Evolutionary conservation across 2,797 vertebrate genomes (phyloP).

Genomic region (Prunella strophiata): DNA sequence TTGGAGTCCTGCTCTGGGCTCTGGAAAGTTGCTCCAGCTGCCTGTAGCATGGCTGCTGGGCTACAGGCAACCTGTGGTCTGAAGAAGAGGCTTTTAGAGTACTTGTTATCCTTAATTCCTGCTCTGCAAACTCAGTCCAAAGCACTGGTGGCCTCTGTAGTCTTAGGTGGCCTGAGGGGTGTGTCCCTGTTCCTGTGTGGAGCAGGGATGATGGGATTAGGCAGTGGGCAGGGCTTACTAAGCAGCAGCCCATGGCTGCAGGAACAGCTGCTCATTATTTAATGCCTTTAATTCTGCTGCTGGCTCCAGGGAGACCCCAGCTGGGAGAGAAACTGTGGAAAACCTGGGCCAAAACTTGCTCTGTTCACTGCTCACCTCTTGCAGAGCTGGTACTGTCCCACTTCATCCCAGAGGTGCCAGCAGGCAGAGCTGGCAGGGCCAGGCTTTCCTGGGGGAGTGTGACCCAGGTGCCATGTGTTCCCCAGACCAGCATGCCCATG

Average conservation of each 20-base stretch:
- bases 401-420: background rate
- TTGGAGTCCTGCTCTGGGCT: background rate
- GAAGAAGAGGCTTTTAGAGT: background rate
- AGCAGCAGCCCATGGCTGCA: background rate
- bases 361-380: background rate
- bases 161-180: background rate
- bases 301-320: background rate
- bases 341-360: background rate
- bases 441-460: background rate
- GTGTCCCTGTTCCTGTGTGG: background rate
- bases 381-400: background rate
- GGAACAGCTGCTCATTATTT: background rate
- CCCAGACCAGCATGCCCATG: conserved; percentile 90
- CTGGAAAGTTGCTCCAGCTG: background rate
- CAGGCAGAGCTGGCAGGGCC: background rate
- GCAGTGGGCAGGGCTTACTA: background rate
- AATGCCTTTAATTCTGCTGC: background rate
- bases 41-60: background rate
- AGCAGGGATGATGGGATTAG: background rate
- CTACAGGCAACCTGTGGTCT: background rate
- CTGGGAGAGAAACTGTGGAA: background rate
- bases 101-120: background rate
- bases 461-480: background rate
- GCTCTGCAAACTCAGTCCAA: background rate
- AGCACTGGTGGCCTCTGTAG: background rate